Evolutionary conservation across 2,113 vertebrate genomes (phyloP).

Genomic region (Lanius ludovicianus): DNA sequence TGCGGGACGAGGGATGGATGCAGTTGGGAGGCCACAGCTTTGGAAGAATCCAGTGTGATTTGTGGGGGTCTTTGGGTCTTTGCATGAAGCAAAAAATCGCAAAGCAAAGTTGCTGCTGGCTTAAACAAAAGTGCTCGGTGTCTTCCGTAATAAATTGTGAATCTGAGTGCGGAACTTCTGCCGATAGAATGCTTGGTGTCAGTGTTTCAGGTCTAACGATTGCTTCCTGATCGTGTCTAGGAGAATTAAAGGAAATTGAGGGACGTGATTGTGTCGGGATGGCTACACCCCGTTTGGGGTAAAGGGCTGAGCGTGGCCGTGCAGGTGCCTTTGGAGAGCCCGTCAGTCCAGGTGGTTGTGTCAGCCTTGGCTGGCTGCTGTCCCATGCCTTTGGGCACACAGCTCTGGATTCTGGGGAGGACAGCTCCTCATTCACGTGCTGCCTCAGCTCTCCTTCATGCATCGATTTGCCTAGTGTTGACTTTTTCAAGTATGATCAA

Average conservation of each 20-base stretch:
- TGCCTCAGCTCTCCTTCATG: neutral
- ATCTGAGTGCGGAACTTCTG: neutral
- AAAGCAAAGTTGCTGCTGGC: neutral
- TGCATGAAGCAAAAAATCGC: neutral
- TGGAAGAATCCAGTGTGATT: neutral
- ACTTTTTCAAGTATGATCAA: neutral
- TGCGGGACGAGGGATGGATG: neutral
- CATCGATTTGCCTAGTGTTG: neutral
- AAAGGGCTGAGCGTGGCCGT: rapidly evolving
- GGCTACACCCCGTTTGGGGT: no score
- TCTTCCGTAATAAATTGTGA: neutral
- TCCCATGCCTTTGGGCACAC: rapidly evolving
- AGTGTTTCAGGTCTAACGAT: neutral
- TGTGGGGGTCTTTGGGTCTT: neutral
- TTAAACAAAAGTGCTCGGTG: neutral
- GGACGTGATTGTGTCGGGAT: no score
- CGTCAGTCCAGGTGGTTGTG: neutral
- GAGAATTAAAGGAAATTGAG: no score
- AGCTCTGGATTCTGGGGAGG: neutral
- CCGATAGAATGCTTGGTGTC: neutral
- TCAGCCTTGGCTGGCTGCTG: neutral
- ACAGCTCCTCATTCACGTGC: neutral
- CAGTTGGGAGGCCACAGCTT: neutral
- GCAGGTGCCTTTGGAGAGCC: no score
- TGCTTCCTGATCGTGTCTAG: neutral